phyloP scores from a whole-genome alignment of 2,888 invertebrate genomes.

The Parnassius glacialis region DNA sequence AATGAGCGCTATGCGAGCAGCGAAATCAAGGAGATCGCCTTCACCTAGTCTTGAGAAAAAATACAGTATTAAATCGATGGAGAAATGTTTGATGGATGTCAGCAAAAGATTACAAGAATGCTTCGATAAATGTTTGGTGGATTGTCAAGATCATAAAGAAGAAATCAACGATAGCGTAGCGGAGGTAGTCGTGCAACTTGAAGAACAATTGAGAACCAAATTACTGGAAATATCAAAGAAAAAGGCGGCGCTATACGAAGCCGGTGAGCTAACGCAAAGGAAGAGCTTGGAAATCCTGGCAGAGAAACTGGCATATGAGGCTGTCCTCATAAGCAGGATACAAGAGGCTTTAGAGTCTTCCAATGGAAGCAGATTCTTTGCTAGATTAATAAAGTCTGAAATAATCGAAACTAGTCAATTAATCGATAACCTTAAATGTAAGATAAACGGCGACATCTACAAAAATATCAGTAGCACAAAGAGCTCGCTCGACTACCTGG shows the following conservation, averaged over 20 bases:
- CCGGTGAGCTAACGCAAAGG: slow-evolving; percentile 84
- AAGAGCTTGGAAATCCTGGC: slow-evolving; percentile 87
- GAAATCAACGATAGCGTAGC: slow-evolving; percentile 77
- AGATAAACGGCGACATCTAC: slow-evolving; percentile 80
- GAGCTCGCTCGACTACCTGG: slow-evolving; percentile 85
- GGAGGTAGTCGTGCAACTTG: slow-evolving; percentile 82
- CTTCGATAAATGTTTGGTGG: slow-evolving; percentile 81
- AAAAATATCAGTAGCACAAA: slow-evolving; percentile 61
- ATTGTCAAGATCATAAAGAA: slow-evolving; percentile 56
- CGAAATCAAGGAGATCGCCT: slow-evolving; percentile 82
- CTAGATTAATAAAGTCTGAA: slow-evolving; percentile 84
- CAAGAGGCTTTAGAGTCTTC: slow-evolving; percentile 84
- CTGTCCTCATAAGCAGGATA: slow-evolving; percentile 85
- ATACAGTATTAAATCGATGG: slow-evolving; percentile 82
- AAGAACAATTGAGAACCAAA: slow-evolving; percentile 85
- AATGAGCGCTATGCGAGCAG: slow-evolving; percentile 82
- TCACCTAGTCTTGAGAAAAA: slow-evolving; percentile 85
- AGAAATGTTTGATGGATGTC: slow-evolving; percentile 83
- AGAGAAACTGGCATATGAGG: slow-evolving; percentile 90
- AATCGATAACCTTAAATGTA: slow-evolving; percentile 86
- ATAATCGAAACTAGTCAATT: slow-evolving; percentile 88
- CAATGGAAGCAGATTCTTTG: slow-evolving; percentile 79
- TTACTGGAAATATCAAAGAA: slow-evolving; percentile 85
- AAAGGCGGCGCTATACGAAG: slow-evolving; percentile 83
- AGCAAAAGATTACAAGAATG: slow-evolving; percentile 82